Percentiles rank a stretch among this genome's conserved stretches.
Conservation (phyloP, 2,797 vertebrate genomes). For the Myioborus miniatus region DNA sequence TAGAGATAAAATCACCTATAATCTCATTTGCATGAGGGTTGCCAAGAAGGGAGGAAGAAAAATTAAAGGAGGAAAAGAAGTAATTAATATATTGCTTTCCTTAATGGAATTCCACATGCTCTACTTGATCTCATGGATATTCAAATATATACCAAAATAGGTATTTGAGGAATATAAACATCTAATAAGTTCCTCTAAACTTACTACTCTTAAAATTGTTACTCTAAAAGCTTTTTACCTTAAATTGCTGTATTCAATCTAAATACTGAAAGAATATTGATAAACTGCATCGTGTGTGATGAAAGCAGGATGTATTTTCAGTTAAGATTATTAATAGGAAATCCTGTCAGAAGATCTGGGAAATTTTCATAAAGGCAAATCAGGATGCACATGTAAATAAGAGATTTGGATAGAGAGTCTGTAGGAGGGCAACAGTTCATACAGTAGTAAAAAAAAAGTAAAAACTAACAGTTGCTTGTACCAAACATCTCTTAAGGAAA, state of each 20-base stretch:
- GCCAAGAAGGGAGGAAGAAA: accelerated
- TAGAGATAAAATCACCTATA: neutral
- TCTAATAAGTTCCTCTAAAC: neutral
- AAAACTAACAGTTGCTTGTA: neutral
- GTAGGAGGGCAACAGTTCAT: neutral
- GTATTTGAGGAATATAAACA: neutral
- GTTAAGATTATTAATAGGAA: neutral
- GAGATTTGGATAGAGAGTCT: neutral
- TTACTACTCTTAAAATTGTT: neutral
- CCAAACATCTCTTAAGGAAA: neutral
- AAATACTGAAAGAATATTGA: neutral
- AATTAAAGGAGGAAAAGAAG: neutral
- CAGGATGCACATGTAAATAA: neutral
- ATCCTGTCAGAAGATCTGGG: neutral
- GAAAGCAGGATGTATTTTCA: neutral
- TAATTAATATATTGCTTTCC: neutral
- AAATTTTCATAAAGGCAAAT: neutral
- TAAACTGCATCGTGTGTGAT: neutral
- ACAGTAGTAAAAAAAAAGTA: neutral
- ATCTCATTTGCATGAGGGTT: neutral
- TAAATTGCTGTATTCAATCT: neutral
- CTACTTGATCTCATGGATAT: neutral
- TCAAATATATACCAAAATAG: neutral
- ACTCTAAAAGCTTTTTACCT: neutral
- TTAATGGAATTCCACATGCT: neutral